phyloP scores from a whole-genome alignment of 2,888 invertebrate species.

The Pasiphila rectangulata region DNA sequence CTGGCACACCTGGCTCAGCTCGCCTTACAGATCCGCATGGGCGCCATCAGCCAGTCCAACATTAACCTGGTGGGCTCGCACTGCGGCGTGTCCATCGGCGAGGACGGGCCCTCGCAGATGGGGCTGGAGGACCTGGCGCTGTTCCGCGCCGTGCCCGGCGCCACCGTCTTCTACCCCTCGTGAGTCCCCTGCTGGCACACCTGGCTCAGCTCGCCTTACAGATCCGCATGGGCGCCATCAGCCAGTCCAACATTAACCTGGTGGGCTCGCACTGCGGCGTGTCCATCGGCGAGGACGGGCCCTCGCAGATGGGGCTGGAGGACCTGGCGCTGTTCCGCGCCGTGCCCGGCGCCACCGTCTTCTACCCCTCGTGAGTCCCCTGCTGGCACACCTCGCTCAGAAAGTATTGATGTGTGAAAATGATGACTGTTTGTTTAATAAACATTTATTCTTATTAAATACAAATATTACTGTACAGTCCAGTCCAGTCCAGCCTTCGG shows the following conservation, averaged over 20 bases:
- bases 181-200: constrained; percentile 45
- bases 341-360: constrained; percentile 87
- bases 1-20: no score
- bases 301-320: constrained; percentile 99
- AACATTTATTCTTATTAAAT: no score
- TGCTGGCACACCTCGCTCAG: no score
- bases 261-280: no score
- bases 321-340: constrained; percentile 97
- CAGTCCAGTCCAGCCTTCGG: no score
- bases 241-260: no score
- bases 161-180: constrained; percentile 86
- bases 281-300: no score
- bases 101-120: constrained; percentile 97
- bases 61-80: constrained; percentile 98
- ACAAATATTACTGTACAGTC: no score
- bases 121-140: constrained; percentile 98
- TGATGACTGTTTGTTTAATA: no score
- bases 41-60: constrained; percentile 98
- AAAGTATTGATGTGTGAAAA: no score
- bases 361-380: constrained; percentile 82
- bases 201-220: no score
- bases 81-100: constrained; percentile 82
- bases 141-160: constrained; percentile 94
- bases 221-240: no score
- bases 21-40: constrained; percentile 96